phyloP scores from a whole-genome alignment of 2,113 vertebrate genomes.

The Toxostoma redivivum region DNA sequence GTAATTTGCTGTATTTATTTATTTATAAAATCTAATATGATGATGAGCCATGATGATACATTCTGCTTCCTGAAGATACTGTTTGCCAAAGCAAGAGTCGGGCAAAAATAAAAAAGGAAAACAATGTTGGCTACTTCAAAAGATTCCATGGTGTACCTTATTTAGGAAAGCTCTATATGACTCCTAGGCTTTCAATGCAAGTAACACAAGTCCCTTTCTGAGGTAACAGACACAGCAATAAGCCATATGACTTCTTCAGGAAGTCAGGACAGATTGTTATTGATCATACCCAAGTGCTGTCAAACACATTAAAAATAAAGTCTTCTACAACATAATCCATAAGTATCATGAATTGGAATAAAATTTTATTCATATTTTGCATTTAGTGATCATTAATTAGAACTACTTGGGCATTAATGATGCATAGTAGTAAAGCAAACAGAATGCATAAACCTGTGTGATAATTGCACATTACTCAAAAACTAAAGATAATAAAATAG shows the following conservation, averaged over 20 bases:
- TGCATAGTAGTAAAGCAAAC: background rate
- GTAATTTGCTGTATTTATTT: background rate
- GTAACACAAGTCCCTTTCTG: background rate
- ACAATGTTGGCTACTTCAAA: background rate
- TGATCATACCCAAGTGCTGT: background rate
- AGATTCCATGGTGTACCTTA: background rate
- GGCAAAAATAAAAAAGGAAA: background rate
- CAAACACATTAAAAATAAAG: background rate
- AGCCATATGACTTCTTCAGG: background rate
- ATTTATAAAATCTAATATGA: background rate
- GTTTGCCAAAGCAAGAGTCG: background rate
- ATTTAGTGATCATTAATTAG: slow-evolving; percentile 31
- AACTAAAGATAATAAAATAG: background rate
- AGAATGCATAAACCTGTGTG: background rate
- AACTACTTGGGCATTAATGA: slow-evolving; percentile 12
- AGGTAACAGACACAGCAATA: background rate
- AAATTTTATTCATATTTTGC: slow-evolving; percentile 27
- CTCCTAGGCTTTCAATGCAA: background rate
- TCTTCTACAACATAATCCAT: background rate
- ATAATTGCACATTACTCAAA: background rate
- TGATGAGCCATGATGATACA: background rate
- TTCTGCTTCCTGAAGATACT: background rate
- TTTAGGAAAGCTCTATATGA: background rate
- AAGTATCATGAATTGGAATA: background rate
- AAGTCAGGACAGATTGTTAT: background rate